phyloP scores from a whole-genome alignment of 37 sponge, comb jelly and placozoan species.

The Aplysina aerophoba region DNA sequence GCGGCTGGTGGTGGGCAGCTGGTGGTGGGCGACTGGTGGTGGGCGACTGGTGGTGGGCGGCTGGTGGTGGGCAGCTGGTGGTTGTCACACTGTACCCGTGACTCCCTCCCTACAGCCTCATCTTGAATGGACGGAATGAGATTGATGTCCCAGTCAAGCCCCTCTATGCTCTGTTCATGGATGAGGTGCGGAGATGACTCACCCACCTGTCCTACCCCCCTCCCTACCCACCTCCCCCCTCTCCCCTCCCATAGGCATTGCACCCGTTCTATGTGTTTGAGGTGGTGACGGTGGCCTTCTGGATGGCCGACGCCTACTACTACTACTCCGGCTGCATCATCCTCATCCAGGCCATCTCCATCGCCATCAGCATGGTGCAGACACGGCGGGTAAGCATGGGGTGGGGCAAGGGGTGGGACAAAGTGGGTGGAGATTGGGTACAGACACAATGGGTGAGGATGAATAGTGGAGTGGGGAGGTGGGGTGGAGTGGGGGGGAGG shows the following conservation, averaged over 20 bases:
- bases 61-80: neutral
- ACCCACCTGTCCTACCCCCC: neutral
- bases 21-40: neutral
- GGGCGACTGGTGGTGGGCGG: neutral
- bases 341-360: conserved; percentile 59
- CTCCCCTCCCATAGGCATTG: conserved; percentile 40
- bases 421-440: too few relatives aligned
- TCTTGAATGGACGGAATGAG: conserved; percentile 41
- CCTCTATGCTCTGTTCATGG: conserved; percentile 45
- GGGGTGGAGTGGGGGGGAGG: too few relatives aligned
- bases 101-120: neutral
- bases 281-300: conserved; percentile 53
- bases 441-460: too few relatives aligned
- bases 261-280: conserved; percentile 86
- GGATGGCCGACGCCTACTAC: conserved; percentile 71
- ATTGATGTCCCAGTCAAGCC: conserved; percentile 78
- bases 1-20: neutral
- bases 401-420: neutral
- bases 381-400: conserved; percentile 25
- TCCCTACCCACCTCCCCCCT: neutral
- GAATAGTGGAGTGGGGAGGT: too few relatives aligned
- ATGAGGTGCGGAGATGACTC: conserved; percentile 29
- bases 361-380: conserved; percentile 66
- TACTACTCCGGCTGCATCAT: conserved; percentile 68
- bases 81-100: neutral